These are phyloP conservation scores for Atrina japonica DNA, from an alignment of 2,888 invertebrate species.

Conservation along the genomic window DNA sequence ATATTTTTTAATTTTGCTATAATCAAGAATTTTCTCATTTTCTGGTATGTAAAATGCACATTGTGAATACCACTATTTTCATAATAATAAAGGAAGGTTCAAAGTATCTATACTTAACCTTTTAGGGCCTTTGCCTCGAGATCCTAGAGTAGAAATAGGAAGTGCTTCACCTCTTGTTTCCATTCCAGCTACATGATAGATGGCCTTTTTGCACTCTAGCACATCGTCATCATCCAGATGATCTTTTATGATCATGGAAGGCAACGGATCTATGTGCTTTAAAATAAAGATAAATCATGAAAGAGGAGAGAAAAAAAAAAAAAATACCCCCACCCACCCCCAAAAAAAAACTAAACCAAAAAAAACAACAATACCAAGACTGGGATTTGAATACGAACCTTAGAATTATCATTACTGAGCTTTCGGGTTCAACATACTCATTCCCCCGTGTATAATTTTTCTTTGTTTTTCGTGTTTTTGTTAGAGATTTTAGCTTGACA, in stretches of 20 bases:
- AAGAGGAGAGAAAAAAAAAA: background rate
- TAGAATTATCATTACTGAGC: no score
- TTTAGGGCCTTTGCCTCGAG: slow-evolving; percentile 81
- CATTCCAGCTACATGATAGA: slow-evolving; percentile 89
- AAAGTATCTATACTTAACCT: slow-evolving; percentile 73
- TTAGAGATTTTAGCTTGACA: no score
- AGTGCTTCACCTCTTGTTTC: slow-evolving; percentile 92
- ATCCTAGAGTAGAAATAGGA: slow-evolving; percentile 83
- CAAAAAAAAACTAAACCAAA: background rate
- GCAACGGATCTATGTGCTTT: slow-evolving; percentile 90
- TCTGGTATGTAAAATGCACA: no score
- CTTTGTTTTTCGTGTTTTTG: no score
- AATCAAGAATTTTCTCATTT: no score
- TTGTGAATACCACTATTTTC: no score
- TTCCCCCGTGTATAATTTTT: no score
- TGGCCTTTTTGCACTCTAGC: slow-evolving; percentile 91
- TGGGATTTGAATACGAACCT: no score
- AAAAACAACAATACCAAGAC: no score
- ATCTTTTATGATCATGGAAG: slow-evolving; percentile 90
- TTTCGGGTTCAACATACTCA: no score
- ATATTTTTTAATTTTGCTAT: no score
- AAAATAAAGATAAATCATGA: slow-evolving; percentile 9
- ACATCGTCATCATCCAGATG: slow-evolving; percentile 92
- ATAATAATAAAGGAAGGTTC: no score
- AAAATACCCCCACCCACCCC: background rate